Conservation (phyloP, 1,140 invertebrate species). For the Habropoda laboriosa region DNA sequence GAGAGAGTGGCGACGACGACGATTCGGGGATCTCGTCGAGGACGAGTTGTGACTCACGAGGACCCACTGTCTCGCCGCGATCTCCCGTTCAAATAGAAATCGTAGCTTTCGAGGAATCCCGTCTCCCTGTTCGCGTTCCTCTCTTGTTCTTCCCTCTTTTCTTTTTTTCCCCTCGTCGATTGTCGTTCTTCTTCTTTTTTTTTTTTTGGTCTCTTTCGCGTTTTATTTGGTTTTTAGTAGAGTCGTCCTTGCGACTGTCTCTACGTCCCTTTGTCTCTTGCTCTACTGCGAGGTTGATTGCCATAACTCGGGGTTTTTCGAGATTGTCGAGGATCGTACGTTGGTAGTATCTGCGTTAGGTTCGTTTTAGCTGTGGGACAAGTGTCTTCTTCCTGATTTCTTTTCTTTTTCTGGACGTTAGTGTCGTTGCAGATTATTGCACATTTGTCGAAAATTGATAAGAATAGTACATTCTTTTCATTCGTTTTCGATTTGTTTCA, state of each 20-base stretch:
- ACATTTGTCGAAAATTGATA: too few species aligned
- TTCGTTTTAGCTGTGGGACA: too few species aligned
- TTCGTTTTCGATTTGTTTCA: too few species aligned
- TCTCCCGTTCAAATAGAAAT: slow-evolving; percentile 43
- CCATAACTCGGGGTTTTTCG: not conserved
- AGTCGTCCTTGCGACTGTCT: not conserved
- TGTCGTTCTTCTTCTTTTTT: not conserved
- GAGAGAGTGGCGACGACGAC: slow-evolving; percentile 11
- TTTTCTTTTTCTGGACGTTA: too few species aligned
- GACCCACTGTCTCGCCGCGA: slow-evolving; percentile 12
- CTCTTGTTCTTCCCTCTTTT: too few species aligned
- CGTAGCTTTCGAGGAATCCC: slow-evolving; percentile 47
- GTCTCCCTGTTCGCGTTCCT: not conserved
- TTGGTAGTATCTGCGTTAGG: too few species aligned
- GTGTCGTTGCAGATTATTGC: too few species aligned
- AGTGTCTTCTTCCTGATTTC: too few species aligned
- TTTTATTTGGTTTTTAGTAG: not conserved
- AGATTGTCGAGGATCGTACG: not conserved
- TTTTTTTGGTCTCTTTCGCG: too few species aligned
- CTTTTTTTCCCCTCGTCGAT: not conserved
- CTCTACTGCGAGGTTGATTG: not conserved
- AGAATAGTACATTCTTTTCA: too few species aligned
- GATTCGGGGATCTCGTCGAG: slow-evolving; percentile 38
- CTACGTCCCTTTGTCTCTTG: not conserved
- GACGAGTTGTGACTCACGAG: slow-evolving; percentile 39